phyloP scores from a whole-genome alignment of 2,797 vertebrate genomes.

The Decapterus maruadsi region DNA sequence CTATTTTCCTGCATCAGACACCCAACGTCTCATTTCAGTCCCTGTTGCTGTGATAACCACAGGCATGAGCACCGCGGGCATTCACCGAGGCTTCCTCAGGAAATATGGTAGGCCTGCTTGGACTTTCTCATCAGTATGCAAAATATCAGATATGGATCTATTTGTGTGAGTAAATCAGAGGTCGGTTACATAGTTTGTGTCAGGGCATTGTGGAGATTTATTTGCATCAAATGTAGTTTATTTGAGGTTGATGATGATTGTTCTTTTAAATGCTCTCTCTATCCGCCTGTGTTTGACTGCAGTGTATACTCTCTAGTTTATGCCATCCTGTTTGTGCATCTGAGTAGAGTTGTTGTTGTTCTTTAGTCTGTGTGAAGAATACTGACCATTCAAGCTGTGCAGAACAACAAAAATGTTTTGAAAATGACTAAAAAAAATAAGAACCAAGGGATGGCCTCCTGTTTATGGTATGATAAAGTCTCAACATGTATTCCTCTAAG shows the following conservation, averaged over 20 bases:
- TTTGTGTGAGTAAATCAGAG: not conserved
- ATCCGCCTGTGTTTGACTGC: not conserved
- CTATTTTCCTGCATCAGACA: conserved; percentile 62
- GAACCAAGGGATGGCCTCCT: not conserved
- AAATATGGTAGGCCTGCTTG: conserved; percentile 85
- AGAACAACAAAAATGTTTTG: not conserved
- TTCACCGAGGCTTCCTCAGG: conserved; percentile 87
- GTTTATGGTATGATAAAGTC: not conserved
- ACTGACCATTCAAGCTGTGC: not conserved
- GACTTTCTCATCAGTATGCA: not conserved
- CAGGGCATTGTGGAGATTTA: not conserved
- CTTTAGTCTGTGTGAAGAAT: not conserved
- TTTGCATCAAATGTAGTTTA: not conserved
- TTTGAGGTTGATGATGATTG: not conserved
- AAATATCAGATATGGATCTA: not conserved
- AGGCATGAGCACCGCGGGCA: conserved; percentile 81
- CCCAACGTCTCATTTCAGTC: conserved; percentile 58
- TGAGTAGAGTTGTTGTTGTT: not conserved
- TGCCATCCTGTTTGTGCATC: not conserved
- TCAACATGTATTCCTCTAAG: conserved; percentile 1
- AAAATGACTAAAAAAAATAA: not conserved
- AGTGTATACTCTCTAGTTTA: not conserved
- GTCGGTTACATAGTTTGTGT: not conserved
- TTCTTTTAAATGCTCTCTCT: not conserved
- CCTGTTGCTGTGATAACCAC: conserved; percentile 60